Evolutionary conservation across 2,797 vertebrate species (phyloP).

Genomic region (Yasuhikotakia modesta): DNA sequence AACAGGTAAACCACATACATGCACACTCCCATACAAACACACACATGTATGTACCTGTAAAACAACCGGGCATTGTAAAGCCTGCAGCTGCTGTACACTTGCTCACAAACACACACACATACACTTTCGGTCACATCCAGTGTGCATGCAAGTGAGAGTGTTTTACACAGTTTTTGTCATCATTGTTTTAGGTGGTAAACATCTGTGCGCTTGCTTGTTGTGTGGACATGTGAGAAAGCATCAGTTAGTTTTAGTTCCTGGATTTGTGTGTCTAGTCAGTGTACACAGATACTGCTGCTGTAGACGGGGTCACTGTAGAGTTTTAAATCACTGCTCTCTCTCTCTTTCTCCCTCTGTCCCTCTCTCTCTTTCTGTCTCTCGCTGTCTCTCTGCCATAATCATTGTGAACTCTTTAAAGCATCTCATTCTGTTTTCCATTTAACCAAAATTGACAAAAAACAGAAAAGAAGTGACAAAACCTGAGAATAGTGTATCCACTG

Average conservation of each 20-base stretch:
- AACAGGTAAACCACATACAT: slow-evolving; percentile 74
- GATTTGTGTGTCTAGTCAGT: too few species aligned
- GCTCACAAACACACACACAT: background rate
- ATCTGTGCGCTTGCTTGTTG: too few species aligned
- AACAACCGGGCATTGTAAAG: background rate
- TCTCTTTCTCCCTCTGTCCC: background rate
- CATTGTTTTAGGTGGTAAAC: background rate
- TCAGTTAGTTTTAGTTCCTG: too few species aligned
- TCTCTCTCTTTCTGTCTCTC: too few species aligned
- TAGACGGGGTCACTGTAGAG: too few species aligned
- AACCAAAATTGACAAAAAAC: slow-evolving; percentile 4
- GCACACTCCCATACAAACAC: slow-evolving; percentile 1
- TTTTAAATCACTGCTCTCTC: slow-evolving; percentile 22
- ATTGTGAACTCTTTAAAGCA: background rate
- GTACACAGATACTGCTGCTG: too few species aligned
- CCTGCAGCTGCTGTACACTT: slow-evolving; percentile 8
- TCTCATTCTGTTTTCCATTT: slow-evolving; percentile 8
- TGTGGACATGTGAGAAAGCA: too few species aligned
- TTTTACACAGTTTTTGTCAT: background rate
- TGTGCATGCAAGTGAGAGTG: background rate
- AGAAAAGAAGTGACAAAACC: background rate
- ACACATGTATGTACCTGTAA: background rate
- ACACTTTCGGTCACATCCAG: slow-evolving; percentile 1
- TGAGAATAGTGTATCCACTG: slow-evolving; percentile 6
- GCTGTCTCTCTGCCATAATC: background rate